Base-by-base conservation (phyloP, 2,888 invertebrate genomes). In the Nymphalis urticae region DNA sequence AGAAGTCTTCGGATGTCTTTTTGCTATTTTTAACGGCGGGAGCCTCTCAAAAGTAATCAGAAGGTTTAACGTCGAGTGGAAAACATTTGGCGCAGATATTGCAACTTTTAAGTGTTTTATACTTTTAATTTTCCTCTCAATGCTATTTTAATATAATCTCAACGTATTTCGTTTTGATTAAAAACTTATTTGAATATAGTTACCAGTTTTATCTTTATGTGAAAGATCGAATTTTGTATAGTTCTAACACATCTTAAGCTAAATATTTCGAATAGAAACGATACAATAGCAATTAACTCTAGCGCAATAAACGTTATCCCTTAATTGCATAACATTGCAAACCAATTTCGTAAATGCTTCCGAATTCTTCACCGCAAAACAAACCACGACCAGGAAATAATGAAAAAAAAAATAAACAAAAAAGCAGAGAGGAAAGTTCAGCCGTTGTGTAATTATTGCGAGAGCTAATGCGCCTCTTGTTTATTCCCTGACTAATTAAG, bases 401-500 rank as follows among this genome's bases (percentile, higher is more conserved):
- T 79, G 81, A 78, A 76, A 81, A 84, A 80, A 80, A 56, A 8
- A 56, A 56, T 32, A 32, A 72, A 76, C 67, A 75, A 73, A 75
- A 70, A 75, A 78, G 66, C 70, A 82, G 72, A 69, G 70, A 71
- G 69, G 68, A 73, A 76, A 75, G 73, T 73, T 76, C 85, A 81
- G 83, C 87, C 82, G 79, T 81, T 76, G 82, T 82, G 89, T 88
- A 92, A 92, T 92, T 92, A 92, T 91, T 86, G 84, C 83, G 85
- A 89, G 83, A 88, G 92, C 89, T 89, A 92, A 92, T 90, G 88
- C 88, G 88, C 88, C 89, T 84, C 86, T 89, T 90, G 91, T 89
- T 92, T 91, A 90, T 90, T 87, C 90, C 88, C 85, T 82, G 87
- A 87, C 90, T 90, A 92, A 92, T 92, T 92, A 92, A 89, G 89